Conservation (phyloP, 2,888 invertebrate species). For the Lochmaea capreae region DNA sequence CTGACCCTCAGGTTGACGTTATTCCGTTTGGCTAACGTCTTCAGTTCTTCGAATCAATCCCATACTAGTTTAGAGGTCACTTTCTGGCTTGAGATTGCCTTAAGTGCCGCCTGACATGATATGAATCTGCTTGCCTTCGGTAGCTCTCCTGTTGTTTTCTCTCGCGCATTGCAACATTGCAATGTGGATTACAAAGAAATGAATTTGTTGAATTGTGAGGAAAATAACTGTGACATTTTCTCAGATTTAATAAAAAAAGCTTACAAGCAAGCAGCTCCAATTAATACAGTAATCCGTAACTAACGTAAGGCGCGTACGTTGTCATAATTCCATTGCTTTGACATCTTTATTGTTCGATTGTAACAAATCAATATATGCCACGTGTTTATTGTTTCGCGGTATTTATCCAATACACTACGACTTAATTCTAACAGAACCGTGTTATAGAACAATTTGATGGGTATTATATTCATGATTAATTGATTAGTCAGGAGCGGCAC, state of each 20-base stretch:
- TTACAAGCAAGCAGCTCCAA: background rate
- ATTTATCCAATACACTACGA: conserved; percentile 51
- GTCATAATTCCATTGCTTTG: conserved; percentile 33
- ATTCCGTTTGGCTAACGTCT: too few relatives aligned
- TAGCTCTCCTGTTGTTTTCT: too few relatives aligned
- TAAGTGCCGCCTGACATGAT: too few relatives aligned
- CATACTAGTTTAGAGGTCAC: too few relatives aligned
- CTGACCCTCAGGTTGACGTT: too few relatives aligned
- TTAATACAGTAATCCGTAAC: conserved; percentile 18
- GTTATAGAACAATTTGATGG: conserved; percentile 57
- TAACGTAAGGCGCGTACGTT: conserved; percentile 5
- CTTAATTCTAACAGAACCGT: conserved; percentile 54
- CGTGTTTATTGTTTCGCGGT: conserved; percentile 52
- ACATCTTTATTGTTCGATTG: conserved; percentile 34
- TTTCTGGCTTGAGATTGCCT: too few relatives aligned
- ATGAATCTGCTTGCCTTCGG: too few relatives aligned
- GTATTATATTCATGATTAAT: conserved; percentile 48
- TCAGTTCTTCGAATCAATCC: too few relatives aligned
- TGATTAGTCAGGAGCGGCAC: conserved; percentile 8
- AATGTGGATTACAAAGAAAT: too few relatives aligned
- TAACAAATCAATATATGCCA: conserved; percentile 49
- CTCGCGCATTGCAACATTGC: too few relatives aligned
- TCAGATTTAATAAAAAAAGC: background rate
- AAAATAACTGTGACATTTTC: background rate
- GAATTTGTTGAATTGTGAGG: too few relatives aligned